phyloP scores from a whole-genome alignment of 92 coral and sea anemone species.

The Anthopleura xanthogrammica region DNA sequence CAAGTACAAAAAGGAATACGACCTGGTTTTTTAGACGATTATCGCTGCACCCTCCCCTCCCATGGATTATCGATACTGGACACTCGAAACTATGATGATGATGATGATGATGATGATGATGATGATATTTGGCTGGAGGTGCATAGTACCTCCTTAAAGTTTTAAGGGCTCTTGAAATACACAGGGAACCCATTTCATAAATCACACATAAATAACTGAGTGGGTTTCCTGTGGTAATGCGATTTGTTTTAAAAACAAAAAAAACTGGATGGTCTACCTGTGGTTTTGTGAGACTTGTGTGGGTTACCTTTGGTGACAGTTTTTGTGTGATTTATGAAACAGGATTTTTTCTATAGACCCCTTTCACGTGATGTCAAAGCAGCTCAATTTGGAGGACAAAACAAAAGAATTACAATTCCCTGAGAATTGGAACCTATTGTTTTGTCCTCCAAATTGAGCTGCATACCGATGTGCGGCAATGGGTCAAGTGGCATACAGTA shows the following conservation, averaged over 20 bases:
- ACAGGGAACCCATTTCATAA: not conserved
- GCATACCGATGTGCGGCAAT: too few relatives aligned
- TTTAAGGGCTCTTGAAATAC: not conserved
- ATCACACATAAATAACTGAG: not conserved
- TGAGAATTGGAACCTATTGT: too few relatives aligned
- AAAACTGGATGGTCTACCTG: not conserved
- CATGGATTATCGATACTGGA: not conserved
- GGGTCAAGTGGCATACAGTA: too few relatives aligned
- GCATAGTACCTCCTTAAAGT: too few relatives aligned
- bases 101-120: not conserved
- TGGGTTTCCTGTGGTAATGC: not conserved
- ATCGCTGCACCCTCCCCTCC: not conserved
- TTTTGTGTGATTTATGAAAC: too few relatives aligned
- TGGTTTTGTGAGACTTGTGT: too few relatives aligned
- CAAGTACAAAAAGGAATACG: slow-evolving; percentile 40
- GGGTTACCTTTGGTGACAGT: too few relatives aligned
- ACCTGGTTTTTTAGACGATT: slow-evolving; percentile 14
- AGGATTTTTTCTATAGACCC: too few relatives aligned
- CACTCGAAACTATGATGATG: not conserved
- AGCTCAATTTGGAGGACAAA: too few relatives aligned
- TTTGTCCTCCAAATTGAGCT: too few relatives aligned
- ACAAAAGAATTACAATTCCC: too few relatives aligned
- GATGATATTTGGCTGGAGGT: not conserved
- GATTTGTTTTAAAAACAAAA: not conserved
- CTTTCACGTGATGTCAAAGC: too few relatives aligned